A percentile compares a stretch with the other conserved stretches of the same genome.
Conservation (phyloP, 2,797 vertebrate genomes). For the Antrozous pallidus region DNA sequence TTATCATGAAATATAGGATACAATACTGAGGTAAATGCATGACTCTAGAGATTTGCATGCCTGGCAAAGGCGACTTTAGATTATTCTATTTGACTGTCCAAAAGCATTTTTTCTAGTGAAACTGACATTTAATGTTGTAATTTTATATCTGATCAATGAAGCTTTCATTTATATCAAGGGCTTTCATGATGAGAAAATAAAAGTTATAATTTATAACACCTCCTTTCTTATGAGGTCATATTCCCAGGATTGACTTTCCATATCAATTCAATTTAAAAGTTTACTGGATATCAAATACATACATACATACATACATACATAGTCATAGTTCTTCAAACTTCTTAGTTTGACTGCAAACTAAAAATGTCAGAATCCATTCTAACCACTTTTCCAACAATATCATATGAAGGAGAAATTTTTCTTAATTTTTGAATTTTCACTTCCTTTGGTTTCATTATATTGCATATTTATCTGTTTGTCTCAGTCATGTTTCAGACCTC, state of each 20-base stretch:
- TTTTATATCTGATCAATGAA: conserved; percentile 75
- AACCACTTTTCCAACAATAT: not conserved
- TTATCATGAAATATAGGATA: conserved; percentile 55
- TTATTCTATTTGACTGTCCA: conserved; percentile 37
- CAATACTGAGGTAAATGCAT: conserved; percentile 52
- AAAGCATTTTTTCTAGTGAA: conserved; percentile 47
- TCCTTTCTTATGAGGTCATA: conserved; percentile 19
- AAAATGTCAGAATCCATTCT: not conserved
- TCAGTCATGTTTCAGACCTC: not conserved
- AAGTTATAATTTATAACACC: conserved; percentile 64
- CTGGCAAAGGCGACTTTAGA: conserved; percentile 40
- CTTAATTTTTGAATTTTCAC: not conserved
- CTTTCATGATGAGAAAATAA: conserved; percentile 69
- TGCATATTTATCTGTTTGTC: not conserved
- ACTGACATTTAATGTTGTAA: conserved; percentile 70
- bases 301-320: not conserved
- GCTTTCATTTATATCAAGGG: conserved; percentile 69
- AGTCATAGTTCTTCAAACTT: not conserved
- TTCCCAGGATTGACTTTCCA: conserved; percentile 36
- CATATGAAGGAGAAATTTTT: not conserved
- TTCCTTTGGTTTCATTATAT: not conserved
- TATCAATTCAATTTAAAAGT: conserved; percentile 58
- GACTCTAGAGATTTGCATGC: conserved; percentile 62
- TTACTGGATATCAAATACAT: conserved; percentile 7
- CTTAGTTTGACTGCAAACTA: not conserved